phyloP scores from a whole-genome alignment of 1,140 invertebrate species.

The Hesperophylax magnus region DNA sequence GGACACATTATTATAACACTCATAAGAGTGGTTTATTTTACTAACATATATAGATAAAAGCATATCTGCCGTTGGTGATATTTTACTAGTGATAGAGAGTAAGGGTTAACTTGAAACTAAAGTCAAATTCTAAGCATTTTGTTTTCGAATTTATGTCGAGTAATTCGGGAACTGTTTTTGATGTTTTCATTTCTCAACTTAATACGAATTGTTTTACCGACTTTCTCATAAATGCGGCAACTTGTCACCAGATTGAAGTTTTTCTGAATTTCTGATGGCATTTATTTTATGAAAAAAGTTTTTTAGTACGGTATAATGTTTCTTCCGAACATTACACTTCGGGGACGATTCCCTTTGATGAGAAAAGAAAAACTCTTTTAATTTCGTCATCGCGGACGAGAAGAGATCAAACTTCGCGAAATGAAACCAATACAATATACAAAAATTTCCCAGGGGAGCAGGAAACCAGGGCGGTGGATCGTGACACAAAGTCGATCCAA shows the following conservation, averaged over 20 bases:
- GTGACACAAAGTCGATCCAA: conserved; percentile 51
- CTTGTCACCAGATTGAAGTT: conserved; percentile 3
- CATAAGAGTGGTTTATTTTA: no score
- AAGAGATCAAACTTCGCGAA: conserved; percentile 39
- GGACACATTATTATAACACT: no score
- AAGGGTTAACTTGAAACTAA: no score
- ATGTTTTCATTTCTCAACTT: background rate
- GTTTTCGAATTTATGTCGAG: no score
- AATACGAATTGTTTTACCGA: background rate
- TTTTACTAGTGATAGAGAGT: no score
- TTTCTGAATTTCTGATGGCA: background rate
- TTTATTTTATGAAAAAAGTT: conserved; percentile 1
- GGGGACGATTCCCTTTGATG: conserved; percentile 12
- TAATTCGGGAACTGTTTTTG: no score
- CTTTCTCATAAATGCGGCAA: conserved; percentile 1
- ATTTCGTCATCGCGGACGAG: conserved; percentile 34
- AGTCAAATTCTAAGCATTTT: no score
- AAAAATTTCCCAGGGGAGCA: conserved; percentile 55
- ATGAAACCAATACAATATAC: conserved; percentile 54
- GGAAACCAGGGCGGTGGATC: conserved; percentile 41
- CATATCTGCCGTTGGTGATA: no score
- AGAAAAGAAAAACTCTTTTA: conserved; percentile 50
- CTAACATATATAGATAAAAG: no score
- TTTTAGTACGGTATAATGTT: conserved; percentile 39
- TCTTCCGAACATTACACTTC: background rate